Evolutionary conservation across 2,797 vertebrate species (phyloP), one percentile per base, ranked within the genome.

Genomic region (Myripristis jacobus): DNA sequence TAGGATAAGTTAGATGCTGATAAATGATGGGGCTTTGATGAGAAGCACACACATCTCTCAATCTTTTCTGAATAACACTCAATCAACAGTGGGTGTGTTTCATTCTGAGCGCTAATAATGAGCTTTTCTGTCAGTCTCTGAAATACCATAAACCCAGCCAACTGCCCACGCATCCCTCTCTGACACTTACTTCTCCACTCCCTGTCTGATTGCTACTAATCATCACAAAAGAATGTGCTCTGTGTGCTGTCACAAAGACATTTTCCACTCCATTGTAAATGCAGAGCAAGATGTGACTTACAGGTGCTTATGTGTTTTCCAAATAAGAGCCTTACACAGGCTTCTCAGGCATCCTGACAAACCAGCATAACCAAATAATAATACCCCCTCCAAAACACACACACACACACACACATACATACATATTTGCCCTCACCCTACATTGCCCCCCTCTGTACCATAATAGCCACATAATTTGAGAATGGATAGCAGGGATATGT

Each of bases 401-500:
- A 56, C 9, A 15, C 18, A 68, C 72, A 55, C 70, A 62, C 21
- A 12, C 4, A 11, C 51, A 5, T 22, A 19, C 5, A 19, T 41
- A n/a, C 59, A 50, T 54, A 62, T 47, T 59, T n/a, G 2, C 27
- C 73, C 34, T 54, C 34, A 27, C 13, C 16, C 50, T 57, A 57
- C 22, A 25, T n/a, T 29, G 3, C 29, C 22, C 21, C 52, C 6
- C 27, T 13, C 41, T 73, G 58, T 63, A 64, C 2, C 47, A 24
- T 38, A 51, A 47, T 66, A 60, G 64, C 29, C n/a, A 54, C 53
- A 64, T n/a, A n/a, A n/a, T n/a, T n/a, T n/a, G n/a, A n/a, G n/a
- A n/a, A n/a, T n/a, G n/a, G n/a, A 79, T 19, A 65, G 29, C 22
- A 48, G 58, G 53, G 41, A 73, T 38, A 79, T 27, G 7, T 46